Conservation (phyloP, 2,113 vertebrate genomes). For the Dicaeum eximium region DNA sequence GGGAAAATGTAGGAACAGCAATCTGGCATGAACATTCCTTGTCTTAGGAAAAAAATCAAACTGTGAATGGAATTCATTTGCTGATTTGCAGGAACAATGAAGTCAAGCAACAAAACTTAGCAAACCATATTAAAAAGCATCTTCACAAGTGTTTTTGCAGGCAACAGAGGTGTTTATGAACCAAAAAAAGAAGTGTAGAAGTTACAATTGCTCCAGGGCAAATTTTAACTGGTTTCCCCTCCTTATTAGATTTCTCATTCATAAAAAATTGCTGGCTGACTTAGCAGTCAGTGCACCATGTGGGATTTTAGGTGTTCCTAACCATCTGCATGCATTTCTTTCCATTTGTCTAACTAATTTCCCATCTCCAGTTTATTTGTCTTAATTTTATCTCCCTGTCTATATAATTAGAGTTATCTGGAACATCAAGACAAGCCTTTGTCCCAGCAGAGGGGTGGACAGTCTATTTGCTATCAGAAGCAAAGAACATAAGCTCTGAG, state of each 20-base stretch:
- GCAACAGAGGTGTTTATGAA: conserved; percentile 44
- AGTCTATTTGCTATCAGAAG: background rate
- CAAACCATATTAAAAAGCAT: conserved; percentile 39
- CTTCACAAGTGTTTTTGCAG: conserved; percentile 48
- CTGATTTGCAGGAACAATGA: conserved; percentile 46
- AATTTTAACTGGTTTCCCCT: conserved; percentile 23
- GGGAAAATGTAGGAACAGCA: background rate
- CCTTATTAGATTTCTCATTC: conserved; percentile 50
- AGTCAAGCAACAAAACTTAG: conserved; percentile 38
- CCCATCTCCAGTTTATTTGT: background rate
- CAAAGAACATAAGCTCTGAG: background rate
- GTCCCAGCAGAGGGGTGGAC: background rate
- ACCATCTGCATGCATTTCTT: background rate
- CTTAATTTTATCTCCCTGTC: background rate
- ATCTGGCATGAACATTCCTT: background rate
- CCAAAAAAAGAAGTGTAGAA: conserved; percentile 5
- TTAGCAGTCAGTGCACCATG: background rate
- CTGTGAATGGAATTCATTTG: conserved; percentile 37
- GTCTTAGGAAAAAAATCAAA: background rate
- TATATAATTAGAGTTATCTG: background rate
- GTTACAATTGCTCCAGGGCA: conserved; percentile 19
- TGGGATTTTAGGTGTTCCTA: conserved; percentile 15
- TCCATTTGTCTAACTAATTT: background rate
- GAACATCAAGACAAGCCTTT: background rate
- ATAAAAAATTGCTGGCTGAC: conserved; percentile 19